Base-by-base conservation (phyloP, 2,888 invertebrate species). In the Molorchus minor region DNA sequence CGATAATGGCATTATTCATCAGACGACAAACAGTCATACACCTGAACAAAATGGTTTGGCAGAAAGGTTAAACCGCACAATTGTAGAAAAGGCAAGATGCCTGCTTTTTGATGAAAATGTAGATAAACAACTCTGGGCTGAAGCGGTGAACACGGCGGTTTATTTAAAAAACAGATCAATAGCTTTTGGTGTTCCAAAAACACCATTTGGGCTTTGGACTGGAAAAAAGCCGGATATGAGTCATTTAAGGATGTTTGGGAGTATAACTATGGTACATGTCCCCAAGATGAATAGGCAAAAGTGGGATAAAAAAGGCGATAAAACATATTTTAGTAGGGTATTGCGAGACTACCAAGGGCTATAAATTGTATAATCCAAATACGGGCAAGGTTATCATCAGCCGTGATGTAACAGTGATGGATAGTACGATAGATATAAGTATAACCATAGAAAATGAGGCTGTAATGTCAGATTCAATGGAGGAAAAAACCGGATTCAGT, bases 81-180 rank as follows among this genome's bases (percentile, higher is more conserved):
- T 72, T 19, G 62, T 71, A 1, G 68, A 70, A 44, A 69, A 63
- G 29, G 63, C 68, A 15, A 70, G 52, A 49, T 71, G 71, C 40
- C 30, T 71, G 21, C 46, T 71, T 4, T 68, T 67, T 57, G 67
- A 43, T 20, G 43, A 20, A 43, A 21, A 21, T 1, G 10, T 46
- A 1, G 46, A 41, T 0, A 41, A 41, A 38, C 3, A 4, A 2
- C 36, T 58, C 1, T 62, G 56, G 62, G 62, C 65, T 3, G 65
- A 65, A 57, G 60, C 65, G 10, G 45, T 51, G 2, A 57, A 59
- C 25, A 57, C 47, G 16, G 54, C 60, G 13, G 21, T 17, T 12
- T 54, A 60, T 43, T 21, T 59, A 30, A 40, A 29, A n/a, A 59
- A 62, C 15, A 44, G 58, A 46, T 41, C 49, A 5, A 16, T 19